Conservation (phyloP, 2,113 vertebrate genomes). For the Chitala chitala region DNA sequence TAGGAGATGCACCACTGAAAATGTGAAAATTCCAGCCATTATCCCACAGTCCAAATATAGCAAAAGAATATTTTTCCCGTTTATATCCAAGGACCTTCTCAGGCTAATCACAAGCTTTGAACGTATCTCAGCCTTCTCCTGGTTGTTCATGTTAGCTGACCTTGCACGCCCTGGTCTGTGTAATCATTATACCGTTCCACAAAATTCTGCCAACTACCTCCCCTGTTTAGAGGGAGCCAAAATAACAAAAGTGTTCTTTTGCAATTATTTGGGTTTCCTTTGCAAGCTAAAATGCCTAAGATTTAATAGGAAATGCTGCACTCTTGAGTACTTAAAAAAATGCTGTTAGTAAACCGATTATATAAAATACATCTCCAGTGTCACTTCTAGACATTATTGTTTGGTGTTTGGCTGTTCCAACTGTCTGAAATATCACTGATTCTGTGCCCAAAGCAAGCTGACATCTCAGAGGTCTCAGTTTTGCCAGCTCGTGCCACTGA, state of each 20-base stretch:
- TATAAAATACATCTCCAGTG: neutral
- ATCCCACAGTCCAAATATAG: neutral
- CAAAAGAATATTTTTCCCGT: slow-evolving; percentile 20
- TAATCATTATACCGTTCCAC: slow-evolving; percentile 6
- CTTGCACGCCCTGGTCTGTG: neutral
- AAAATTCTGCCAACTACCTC: neutral
- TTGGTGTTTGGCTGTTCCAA: neutral
- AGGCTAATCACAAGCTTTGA: slow-evolving; percentile 24
- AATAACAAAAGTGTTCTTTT: too few relatives aligned
- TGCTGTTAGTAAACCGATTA: neutral
- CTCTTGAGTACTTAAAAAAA: neutral
- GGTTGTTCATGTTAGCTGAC: neutral
- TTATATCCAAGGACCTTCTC: slow-evolving; percentile 17
- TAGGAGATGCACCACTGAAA: neutral
- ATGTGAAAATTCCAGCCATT: neutral
- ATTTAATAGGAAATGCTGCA: too few relatives aligned
- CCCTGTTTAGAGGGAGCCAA: neutral
- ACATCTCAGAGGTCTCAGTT: neutral
- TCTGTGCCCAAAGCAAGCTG: neutral
- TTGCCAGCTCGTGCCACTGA: too few relatives aligned
- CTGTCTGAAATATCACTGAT: neutral
- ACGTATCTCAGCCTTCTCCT: slow-evolving; percentile 21
- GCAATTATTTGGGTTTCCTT: too few relatives aligned
- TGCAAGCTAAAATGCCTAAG: too few relatives aligned
- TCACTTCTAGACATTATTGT: neutral